Evolutionary conservation across 2,797 vertebrate species (phyloP).

Genomic region (Artibeus lituratus): DNA sequence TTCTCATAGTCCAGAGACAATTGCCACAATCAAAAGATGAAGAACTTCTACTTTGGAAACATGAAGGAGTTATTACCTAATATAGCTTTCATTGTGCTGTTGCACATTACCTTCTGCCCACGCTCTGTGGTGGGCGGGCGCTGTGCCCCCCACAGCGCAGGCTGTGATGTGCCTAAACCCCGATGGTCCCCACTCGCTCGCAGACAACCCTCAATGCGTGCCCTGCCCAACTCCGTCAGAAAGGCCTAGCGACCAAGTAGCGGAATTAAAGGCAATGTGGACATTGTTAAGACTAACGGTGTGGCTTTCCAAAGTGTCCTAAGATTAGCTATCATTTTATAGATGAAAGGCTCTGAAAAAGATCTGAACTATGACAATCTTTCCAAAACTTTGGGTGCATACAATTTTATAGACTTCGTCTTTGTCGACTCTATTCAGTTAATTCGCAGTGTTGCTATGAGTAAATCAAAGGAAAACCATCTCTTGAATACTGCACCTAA

Average conservation of each 20-base stretch:
- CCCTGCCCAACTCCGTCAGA: not conserved
- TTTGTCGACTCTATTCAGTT: not conserved
- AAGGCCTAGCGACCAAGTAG: not conserved
- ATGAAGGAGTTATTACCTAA: rapidly evolving
- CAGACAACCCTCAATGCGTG: not conserved
- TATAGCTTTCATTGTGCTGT: rapidly evolving
- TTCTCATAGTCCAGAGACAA: not conserved
- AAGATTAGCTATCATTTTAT: not conserved
- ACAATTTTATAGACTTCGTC: not conserved
- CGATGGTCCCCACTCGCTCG: not conserved
- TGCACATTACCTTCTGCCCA: rapidly evolving
- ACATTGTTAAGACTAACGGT: not conserved
- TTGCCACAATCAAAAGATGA: rapidly evolving
- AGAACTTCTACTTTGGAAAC: not conserved
- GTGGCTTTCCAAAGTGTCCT: not conserved
- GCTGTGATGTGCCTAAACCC: not conserved
- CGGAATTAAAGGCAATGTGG: not conserved
- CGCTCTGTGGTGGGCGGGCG: rapidly evolving
- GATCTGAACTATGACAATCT: not conserved
- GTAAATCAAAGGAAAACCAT: not conserved
- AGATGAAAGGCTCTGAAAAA: not conserved
- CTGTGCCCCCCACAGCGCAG: rapidly evolving
- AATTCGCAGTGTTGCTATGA: not conserved
- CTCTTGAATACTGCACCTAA: not conserved
- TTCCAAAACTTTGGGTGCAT: not conserved